Conservation (phyloP, 1,140 invertebrate species). For the Drosophila elegans region DNA sequence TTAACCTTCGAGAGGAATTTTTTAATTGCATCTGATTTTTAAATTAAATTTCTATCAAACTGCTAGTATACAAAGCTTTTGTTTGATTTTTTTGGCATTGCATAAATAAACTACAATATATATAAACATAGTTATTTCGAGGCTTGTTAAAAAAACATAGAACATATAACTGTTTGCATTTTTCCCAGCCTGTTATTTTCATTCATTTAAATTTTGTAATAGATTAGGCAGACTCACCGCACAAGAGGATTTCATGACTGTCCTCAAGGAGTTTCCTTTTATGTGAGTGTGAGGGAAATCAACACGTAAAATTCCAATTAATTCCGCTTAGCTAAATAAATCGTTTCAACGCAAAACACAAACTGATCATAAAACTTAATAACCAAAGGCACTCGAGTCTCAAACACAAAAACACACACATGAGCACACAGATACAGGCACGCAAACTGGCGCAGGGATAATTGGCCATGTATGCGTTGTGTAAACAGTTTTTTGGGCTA, state of each 20-base stretch:
- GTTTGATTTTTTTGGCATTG: too few relatives aligned
- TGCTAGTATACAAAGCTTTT: too few relatives aligned
- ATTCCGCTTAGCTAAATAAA: conserved; percentile 83
- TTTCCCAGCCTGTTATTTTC: not conserved
- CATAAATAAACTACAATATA: too few relatives aligned
- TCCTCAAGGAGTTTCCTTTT: conserved; percentile 21
- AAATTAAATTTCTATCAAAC: too few relatives aligned
- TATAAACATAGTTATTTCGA: too few relatives aligned
- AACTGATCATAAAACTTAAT: conserved; percentile 83
- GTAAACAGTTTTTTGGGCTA: conserved; percentile 76
- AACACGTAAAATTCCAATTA: conserved; percentile 83
- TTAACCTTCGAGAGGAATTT: too few relatives aligned
- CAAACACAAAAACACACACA: conserved; percentile 28
- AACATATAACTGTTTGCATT: not conserved
- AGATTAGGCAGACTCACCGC: conserved; percentile 32
- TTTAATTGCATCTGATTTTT: too few relatives aligned
- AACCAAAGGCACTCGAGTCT: conserved; percentile 52
- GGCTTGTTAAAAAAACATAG: not conserved
- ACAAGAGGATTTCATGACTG: conserved; percentile 8
- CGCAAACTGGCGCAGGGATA: conserved; percentile 12
- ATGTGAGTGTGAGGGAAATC: conserved; percentile 53
- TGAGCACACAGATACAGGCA: conserved; percentile 2
- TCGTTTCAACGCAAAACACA: conserved; percentile 81
- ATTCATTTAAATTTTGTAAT: conserved; percentile 23
- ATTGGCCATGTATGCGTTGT: conserved; percentile 52